Base-by-base conservation (phyloP, 2,797 vertebrate genomes). In the Aldrovandia affinis region DNA sequence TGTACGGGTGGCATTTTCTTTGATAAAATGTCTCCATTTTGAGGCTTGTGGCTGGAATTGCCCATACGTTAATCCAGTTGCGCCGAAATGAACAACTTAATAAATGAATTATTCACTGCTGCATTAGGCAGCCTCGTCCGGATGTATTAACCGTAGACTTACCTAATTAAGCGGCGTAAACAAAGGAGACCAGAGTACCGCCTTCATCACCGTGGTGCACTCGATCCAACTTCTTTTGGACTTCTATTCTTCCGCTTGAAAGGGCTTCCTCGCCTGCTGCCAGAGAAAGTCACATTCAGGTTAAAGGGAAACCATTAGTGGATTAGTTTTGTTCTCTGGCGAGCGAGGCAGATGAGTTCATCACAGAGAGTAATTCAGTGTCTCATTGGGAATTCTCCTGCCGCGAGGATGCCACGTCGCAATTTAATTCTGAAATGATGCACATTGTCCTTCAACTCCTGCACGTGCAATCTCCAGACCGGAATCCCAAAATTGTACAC, bases 201-300 rank as follows among this genome's bases (percentile, higher is more conserved):
- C 2, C 42, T 77, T 47, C 39, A 47, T 77, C 73, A 47, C 73
- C 20, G 30, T 8, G 18, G 36, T n/a, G 73, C 73, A 44, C 20
- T 77, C 42, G 42, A 47, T 77, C 42, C 42, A 12, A 47, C 73
- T 77, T 77, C 73, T 44, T 8, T 77, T 47, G 7, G 73, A 20
- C 73, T 2, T 33, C 63, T 68, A 42, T 20, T 39, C 68, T 42
- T 73, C 68, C 8, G 20, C n/a, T 77, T 25, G 20, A n/a, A 47
- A 77, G 47, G 39, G 42, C 73, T 25, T 10, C 47, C 7, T 25
- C 25, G 39, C 20, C 73, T 77, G 73, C 25, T 25, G 39, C 20
- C 42, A 47, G 39, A 77, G 73, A 77, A 44, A 25, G 73, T 47
- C 73, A 77, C 42, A 47, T 47, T 44, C 42, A 77, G 73, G 73